Percentiles rank a stretch among this genome's conserved stretches.
Conservation (phyloP, 2,888 invertebrate genomes). For the Ennomos fuscantarius region DNA sequence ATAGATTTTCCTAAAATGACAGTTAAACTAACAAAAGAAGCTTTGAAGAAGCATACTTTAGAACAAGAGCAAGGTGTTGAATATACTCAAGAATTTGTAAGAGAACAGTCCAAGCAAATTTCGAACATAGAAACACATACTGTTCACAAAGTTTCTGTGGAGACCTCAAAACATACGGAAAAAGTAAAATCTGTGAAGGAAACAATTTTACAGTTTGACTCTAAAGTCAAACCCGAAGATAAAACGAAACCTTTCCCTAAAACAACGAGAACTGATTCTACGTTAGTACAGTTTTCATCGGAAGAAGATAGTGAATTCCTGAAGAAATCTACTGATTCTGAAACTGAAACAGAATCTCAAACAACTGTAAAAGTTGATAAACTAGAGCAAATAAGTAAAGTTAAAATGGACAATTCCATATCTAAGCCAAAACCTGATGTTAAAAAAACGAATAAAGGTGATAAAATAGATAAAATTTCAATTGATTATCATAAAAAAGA, state of each 20-base stretch:
- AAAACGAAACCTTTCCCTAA: constrained; percentile 69
- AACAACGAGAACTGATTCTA: constrained; percentile 80
- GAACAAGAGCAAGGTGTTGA: constrained; percentile 79
- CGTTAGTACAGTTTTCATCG: constrained; percentile 80
- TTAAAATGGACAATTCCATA: constrained; percentile 53
- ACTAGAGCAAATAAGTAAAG: constrained; percentile 58
- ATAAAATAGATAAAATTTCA: constrained; percentile 49
- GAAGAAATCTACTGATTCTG: constrained; percentile 82
- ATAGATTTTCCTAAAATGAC: constrained; percentile 72
- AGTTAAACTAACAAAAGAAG: constrained; percentile 80
- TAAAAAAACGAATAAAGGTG: constrained; percentile 56
- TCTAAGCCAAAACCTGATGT: constrained; percentile 50
- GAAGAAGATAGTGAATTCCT: constrained; percentile 82
- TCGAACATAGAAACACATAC: constrained; percentile 61
- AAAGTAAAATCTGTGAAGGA: constrained; percentile 77
- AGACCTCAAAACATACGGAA: constrained; percentile 63
- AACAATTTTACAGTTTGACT: constrained; percentile 78
- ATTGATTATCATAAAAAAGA: constrained; percentile 60
- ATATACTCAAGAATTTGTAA: constrained; percentile 81
- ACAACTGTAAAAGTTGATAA: constrained; percentile 76
- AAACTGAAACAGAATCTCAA: constrained; percentile 83
- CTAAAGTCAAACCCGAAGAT: constrained; percentile 69
- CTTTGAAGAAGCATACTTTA: constrained; percentile 78
- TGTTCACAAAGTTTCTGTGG: constrained; percentile 59
- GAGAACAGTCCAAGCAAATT: constrained; percentile 79